Evolutionary conservation across 2,797 vertebrate species (phyloP).

Genomic region (Fratercula arctica): DNA sequence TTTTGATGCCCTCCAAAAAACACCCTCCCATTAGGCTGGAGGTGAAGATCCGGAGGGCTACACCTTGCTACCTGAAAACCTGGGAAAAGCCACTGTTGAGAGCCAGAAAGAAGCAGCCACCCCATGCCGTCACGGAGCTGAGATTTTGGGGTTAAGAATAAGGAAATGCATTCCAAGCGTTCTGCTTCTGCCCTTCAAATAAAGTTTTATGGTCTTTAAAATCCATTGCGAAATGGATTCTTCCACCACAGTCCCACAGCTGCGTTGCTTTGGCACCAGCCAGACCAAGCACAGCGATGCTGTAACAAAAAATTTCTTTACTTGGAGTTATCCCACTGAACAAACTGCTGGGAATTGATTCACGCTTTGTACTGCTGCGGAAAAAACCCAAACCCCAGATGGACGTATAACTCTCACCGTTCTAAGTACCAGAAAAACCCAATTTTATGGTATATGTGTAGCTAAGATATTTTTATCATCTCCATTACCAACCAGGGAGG

Average conservation of each 20-base stretch:
- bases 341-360: neutral
- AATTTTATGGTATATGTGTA: neutral
- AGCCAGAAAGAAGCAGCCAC: neutral
- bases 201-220: neutral
- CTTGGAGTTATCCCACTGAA: neutral
- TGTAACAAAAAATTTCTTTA: neutral
- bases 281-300: neutral
- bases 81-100: neutral
- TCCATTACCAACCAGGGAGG: neutral
- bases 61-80: neutral
- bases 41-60: neutral
- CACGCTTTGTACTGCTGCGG: neutral
- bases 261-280: neutral
- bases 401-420: neutral
- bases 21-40: neutral
- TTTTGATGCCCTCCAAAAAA: neutral
- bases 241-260: neutral
- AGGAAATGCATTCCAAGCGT: neutral
- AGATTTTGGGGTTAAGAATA: neutral
- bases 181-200: neutral
- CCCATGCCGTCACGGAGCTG: rapidly evolving
- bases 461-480: neutral
- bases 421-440: neutral
- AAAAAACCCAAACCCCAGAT: neutral
- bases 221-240: neutral